phyloP scores from a whole-genome alignment of 2,113 vertebrate species.

The Petromus typicus region DNA sequence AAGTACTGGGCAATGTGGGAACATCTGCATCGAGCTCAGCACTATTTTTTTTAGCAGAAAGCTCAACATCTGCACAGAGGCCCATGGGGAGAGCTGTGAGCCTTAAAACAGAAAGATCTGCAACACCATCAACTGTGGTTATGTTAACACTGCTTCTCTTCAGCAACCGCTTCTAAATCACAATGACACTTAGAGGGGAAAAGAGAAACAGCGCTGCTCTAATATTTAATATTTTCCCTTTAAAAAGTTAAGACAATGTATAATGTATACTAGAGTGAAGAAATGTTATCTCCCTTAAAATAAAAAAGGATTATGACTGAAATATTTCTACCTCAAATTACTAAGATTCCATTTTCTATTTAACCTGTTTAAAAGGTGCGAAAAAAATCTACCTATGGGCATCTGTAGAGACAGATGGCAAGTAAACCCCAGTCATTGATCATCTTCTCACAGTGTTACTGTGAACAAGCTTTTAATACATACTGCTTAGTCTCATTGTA shows the following conservation, averaged over 20 bases:
- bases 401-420: constrained; percentile 62
- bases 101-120: constrained; percentile 71
- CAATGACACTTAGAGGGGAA: neutral
- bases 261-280: constrained; percentile 2
- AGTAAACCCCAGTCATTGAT: constrained; percentile 6
- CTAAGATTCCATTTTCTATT: neutral
- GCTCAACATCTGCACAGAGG: constrained; percentile 72
- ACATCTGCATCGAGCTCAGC: constrained; percentile 78
- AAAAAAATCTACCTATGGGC: constrained; percentile 48
- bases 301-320: constrained; percentile 14
- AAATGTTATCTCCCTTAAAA: neutral
- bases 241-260: neutral
- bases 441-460: neutral
- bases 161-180: constrained; percentile 76
- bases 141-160: constrained; percentile 68
- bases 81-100: constrained; percentile 58
- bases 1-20: constrained; percentile 70
- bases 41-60: constrained; percentile 46
- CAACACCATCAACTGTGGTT: constrained; percentile 61
- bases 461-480: neutral
- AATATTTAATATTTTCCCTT: neutral
- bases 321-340: neutral
- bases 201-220: neutral
- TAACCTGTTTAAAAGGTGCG: constrained; percentile 47
- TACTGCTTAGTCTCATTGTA: neutral